Percentiles rank a stretch among this genome's conserved stretches.
Conservation (phyloP, 2,797 vertebrate genomes). For the Garrulus glandarius region DNA sequence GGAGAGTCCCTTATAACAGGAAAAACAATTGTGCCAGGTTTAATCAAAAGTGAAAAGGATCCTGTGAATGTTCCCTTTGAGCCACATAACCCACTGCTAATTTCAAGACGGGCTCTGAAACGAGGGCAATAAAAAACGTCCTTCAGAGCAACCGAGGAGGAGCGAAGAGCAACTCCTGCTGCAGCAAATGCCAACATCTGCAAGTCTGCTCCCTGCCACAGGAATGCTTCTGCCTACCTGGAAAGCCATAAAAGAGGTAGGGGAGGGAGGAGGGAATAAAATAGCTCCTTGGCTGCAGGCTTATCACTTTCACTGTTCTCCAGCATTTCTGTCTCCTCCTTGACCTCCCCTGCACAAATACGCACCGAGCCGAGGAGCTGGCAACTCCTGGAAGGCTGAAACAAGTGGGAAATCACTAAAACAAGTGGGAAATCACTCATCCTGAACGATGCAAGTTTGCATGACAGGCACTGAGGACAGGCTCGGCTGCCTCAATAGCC, state of each 20-base stretch:
- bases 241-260: slow-evolving; percentile 4
- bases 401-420: slow-evolving; percentile 3
- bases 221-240: slow-evolving; percentile 31
- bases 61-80: slow-evolving; percentile 67
- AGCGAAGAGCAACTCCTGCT: not conserved
- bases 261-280: not conserved
- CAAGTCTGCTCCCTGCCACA: slow-evolving; percentile 7
- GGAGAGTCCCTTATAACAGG: slow-evolving; percentile 54
- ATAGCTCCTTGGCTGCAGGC: not conserved
- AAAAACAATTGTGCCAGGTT: slow-evolving; percentile 72
- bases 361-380: not conserved
- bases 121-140: slow-evolving; percentile 67
- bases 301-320: not conserved
- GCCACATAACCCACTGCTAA: slow-evolving; percentile 67
- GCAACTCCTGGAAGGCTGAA: not conserved
- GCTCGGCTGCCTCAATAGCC: not conserved
- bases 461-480: not conserved
- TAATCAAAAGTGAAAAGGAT: slow-evolving; percentile 73
- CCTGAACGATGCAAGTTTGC: not conserved
- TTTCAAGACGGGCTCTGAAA: slow-evolving; percentile 62
- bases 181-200: slow-evolving; percentile 1
- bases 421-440: not conserved
- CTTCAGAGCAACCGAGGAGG: slow-evolving; percentile 60
- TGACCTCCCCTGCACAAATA: slow-evolving; percentile 12
- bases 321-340: not conserved